Evolutionary conservation across 2,888 invertebrate genomes (phyloP).

Genomic region (Euphydryas editha): DNA sequence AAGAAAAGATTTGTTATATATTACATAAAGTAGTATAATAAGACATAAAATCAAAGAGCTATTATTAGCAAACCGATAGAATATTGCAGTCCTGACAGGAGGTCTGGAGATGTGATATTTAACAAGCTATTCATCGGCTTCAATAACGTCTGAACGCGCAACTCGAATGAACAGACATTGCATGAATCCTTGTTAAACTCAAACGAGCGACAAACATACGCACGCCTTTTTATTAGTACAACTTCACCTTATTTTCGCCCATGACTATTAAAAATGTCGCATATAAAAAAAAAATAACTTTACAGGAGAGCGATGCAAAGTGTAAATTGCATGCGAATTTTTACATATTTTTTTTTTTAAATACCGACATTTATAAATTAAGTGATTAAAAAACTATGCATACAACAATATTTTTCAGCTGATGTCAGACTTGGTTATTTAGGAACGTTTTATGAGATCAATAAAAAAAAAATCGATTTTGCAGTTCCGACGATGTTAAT

Average conservation of each 20-base stretch:
- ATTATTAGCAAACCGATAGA: slow-evolving; percentile 49
- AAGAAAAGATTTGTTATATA: background rate
- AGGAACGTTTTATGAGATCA: too few species aligned
- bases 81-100: slow-evolving; percentile 57
- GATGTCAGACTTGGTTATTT: too few species aligned
- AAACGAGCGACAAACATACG: slow-evolving; percentile 31
- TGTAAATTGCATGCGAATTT: too few species aligned
- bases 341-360: too few species aligned
- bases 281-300: too few species aligned
- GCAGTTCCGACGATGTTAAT: too few species aligned
- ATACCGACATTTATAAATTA: too few species aligned
- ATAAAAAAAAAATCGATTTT: too few species aligned
- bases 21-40: slow-evolving; percentile 29
- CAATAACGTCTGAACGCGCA: slow-evolving; percentile 58
- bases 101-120: slow-evolving; percentile 56
- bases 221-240: background rate
- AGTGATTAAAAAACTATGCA: too few species aligned
- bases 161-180: slow-evolving; percentile 50
- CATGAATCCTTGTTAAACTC: slow-evolving; percentile 31
- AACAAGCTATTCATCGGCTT: slow-evolving; percentile 72
- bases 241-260: background rate
- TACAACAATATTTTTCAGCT: too few species aligned
- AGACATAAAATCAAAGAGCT: slow-evolving; percentile 34
- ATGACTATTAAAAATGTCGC: too few species aligned
- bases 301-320: too few species aligned